A percentile compares a stretch with the other conserved stretches of the same genome.
Conservation (phyloP, 2,888 invertebrate genomes). For the Nomada flava region DNA sequence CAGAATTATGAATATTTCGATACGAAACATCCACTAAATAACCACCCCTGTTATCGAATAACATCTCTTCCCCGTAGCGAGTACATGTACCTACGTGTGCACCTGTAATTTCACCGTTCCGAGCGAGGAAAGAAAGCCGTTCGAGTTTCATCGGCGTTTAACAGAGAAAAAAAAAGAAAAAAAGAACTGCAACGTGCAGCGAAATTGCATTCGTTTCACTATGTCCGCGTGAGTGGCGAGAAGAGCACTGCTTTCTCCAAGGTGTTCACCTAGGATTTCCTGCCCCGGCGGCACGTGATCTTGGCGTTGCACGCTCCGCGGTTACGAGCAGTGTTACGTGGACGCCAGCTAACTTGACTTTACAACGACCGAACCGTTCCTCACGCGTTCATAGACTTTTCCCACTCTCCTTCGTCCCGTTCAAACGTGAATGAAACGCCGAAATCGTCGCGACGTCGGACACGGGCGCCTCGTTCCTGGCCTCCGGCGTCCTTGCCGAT, state of each 20-base stretch:
- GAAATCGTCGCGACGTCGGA: conserved; percentile 4
- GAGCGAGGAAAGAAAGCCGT: conserved; percentile 23
- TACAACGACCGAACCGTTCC: conserved; percentile 13
- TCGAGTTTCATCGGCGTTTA: conserved; percentile 13
- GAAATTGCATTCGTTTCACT: conserved; percentile 16
- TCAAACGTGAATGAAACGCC: conserved; percentile 7
- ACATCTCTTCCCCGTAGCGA: too few relatives aligned
- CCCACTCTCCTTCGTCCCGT: neutral
- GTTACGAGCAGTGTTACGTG: conserved; percentile 68
- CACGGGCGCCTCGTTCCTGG: neutral
- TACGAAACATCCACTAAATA: too few relatives aligned
- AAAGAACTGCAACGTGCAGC: conserved; percentile 7
- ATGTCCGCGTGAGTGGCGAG: conserved; percentile 13
- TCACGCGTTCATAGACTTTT: neutral
- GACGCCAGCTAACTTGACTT: conserved; percentile 49
- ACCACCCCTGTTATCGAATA: too few relatives aligned
- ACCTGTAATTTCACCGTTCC: neutral
- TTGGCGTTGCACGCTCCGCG: conserved; percentile 62
- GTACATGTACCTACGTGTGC: too few relatives aligned
- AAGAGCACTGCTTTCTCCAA: conserved; percentile 73
- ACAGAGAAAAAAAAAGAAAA: neutral
- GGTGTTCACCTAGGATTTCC: conserved; percentile 73
- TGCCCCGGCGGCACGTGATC: conserved; percentile 74
- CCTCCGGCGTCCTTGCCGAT: neutral
- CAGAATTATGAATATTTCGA: too few relatives aligned